phyloP scores from a whole-genome alignment of 2,888 invertebrate species.

The Myathropa florea region DNA sequence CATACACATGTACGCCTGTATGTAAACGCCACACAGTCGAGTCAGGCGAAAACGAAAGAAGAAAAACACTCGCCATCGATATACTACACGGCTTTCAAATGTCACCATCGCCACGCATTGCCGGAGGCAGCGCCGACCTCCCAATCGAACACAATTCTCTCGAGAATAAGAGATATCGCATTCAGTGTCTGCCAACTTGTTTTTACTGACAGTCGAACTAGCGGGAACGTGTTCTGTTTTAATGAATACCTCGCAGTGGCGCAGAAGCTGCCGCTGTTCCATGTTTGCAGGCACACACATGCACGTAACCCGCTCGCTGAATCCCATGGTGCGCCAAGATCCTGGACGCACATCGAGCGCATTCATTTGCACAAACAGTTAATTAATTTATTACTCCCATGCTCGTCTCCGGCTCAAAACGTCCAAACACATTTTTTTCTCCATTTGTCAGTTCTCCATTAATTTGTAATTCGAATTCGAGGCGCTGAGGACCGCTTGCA shows the following conservation, averaged over 20 bases:
- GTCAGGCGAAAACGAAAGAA: background rate
- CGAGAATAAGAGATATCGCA: constrained; percentile 51
- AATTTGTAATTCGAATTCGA: constrained; percentile 63
- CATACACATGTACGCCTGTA: background rate
- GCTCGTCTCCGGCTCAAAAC: constrained; percentile 36
- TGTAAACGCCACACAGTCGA: background rate
- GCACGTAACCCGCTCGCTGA: constrained; percentile 49
- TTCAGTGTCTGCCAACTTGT: constrained; percentile 61
- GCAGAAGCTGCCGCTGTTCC: constrained; percentile 32
- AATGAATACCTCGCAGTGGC: constrained; percentile 73
- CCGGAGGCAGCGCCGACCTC: constrained; percentile 5
- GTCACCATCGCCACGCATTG: constrained; percentile 1
- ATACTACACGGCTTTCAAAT: background rate
- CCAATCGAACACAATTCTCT: constrained; percentile 35
- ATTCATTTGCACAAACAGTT: constrained; percentile 60
- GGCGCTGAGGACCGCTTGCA: constrained; percentile 29
- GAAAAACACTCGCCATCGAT: background rate
- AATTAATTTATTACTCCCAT: constrained; percentile 63
- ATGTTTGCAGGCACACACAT: constrained; percentile 33
- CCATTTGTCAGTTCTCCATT: constrained; percentile 57
- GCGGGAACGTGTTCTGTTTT: constrained; percentile 75
- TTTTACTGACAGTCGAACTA: constrained; percentile 74
- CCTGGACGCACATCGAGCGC: background rate
- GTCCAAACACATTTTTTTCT: constrained; percentile 40
- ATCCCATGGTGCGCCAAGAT: background rate